Percentiles rank a stretch among this genome's conserved stretches.
phyloP scores from a whole-genome alignment of 2,888 invertebrate genomes.

The Leptogaster cylindrica region DNA sequence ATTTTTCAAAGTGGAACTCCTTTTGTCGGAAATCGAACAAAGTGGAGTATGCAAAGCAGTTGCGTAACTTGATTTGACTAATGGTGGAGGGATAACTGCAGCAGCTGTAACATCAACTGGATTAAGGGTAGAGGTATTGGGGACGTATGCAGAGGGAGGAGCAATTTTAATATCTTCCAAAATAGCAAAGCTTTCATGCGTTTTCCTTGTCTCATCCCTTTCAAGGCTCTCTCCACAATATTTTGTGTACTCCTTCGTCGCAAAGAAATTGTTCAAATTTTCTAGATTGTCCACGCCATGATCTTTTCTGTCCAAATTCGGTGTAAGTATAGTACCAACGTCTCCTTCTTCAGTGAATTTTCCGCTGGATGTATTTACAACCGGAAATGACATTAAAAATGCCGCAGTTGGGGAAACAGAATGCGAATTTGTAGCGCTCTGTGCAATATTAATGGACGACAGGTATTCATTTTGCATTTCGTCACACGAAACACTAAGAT shows the following conservation, averaged over 20 bases:
- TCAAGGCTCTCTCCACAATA: slow-evolving; percentile 47
- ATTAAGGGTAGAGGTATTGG: not conserved
- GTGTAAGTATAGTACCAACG: slow-evolving; percentile 8
- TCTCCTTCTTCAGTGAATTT: slow-evolving; percentile 12
- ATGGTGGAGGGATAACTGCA: too few species aligned
- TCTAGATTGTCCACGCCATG: slow-evolving; percentile 47
- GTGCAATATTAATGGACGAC: slow-evolving; percentile 67
- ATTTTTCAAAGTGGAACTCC: too few species aligned
- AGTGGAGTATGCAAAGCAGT: too few species aligned
- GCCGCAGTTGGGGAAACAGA: slow-evolving; percentile 72
- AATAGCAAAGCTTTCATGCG: not conserved
- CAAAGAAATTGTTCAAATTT: slow-evolving; percentile 50
- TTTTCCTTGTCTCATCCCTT: not conserved
- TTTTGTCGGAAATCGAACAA: too few species aligned
- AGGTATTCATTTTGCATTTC: slow-evolving; percentile 69
- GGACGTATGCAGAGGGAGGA: not conserved
- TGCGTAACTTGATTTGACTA: too few species aligned
- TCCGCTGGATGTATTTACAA: slow-evolving; percentile 64
- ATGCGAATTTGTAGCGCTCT: slow-evolving; percentile 66
- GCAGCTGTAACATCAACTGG: too few species aligned
- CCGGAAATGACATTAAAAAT: slow-evolving; percentile 68
- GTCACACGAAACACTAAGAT: slow-evolving; percentile 54
- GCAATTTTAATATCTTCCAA: not conserved
- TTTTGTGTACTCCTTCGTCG: slow-evolving; percentile 49
- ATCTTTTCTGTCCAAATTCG: slow-evolving; percentile 21